phyloP scores from a whole-genome alignment of 2,797 vertebrate genomes.

The Leptodactylus fallax region DNA sequence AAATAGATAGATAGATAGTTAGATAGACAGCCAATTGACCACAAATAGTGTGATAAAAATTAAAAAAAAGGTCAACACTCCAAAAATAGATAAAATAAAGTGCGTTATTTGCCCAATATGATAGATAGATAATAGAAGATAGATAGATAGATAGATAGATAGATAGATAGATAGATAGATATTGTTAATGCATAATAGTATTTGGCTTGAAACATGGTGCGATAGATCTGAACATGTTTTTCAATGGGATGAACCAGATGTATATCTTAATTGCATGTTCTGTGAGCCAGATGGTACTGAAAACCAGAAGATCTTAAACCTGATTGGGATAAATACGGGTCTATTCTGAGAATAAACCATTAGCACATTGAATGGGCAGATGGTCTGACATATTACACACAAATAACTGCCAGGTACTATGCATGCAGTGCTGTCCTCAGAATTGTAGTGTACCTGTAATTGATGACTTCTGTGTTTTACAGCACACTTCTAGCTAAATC shows the following conservation, averaged over 20 bases:
- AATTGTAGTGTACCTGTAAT: neutral
- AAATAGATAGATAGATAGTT: neutral
- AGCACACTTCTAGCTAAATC: neutral
- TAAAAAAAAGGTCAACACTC: neutral
- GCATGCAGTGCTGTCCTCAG: neutral
- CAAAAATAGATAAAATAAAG: too few species aligned
- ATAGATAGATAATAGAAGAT: neutral
- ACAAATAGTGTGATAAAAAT: neutral
- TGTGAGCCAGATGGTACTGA: conserved; percentile 27
- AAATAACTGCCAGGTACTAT: conserved; percentile 11
- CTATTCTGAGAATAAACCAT: conserved; percentile 19
- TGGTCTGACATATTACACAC: conserved; percentile 15
- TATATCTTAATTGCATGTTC: conserved; percentile 39
- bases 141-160: conserved; percentile 4
- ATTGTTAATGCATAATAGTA: neutral
- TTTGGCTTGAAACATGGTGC: neutral
- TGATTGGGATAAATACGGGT: conserved; percentile 17
- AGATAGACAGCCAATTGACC: neutral
- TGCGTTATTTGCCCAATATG: neutral
- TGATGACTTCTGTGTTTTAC: neutral
- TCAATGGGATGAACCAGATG: conserved; percentile 29
- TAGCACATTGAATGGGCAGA: conserved; percentile 5
- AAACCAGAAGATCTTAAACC: conserved; percentile 16
- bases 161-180: neutral
- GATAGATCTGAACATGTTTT: conserved; percentile 6